Evolutionary conservation across 92 coral and sea anemone genomes (phyloP).

Genomic region (Ricordea florida): DNA sequence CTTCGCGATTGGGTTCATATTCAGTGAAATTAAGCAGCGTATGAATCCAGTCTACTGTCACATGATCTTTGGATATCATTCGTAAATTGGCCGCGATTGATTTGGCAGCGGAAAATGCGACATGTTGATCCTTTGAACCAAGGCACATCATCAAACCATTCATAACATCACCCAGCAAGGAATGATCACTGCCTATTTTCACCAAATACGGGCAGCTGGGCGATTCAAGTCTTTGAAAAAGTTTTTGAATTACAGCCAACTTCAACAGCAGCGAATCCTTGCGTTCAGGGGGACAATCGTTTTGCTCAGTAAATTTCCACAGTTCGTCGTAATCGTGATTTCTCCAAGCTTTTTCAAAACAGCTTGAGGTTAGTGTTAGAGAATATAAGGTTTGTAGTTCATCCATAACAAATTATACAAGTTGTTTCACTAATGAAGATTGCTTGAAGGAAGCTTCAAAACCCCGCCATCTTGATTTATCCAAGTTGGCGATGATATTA

Average conservation of each 20-base stretch:
- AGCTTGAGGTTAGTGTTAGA: constrained; percentile 14
- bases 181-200: constrained; percentile 29
- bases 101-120: constrained; percentile 69
- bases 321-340: background rate
- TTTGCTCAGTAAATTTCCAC: background rate
- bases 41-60: constrained; percentile 4
- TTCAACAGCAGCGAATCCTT: constrained; percentile 39
- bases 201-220: constrained; percentile 14
- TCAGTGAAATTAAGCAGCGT: constrained; percentile 10
- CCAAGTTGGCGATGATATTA: no score
- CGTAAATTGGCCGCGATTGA: constrained; percentile 19
- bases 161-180: constrained; percentile 14
- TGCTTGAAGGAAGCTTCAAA: no score
- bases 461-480: constrained; percentile 54
- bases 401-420: constrained; percentile 30
- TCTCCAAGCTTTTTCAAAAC: constrained; percentile 35
- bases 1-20: background rate
- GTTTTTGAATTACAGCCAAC: constrained; percentile 39
- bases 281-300: background rate
- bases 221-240: constrained; percentile 1
- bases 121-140: constrained; percentile 43
- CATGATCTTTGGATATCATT: constrained; percentile 8
- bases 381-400: constrained; percentile 41
- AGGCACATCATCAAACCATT: constrained; percentile 28
- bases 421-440: background rate